Percentiles rank a stretch among this genome's conserved stretches.
These are phyloP conservation scores for Moxostoma hubbsi DNA, from an alignment of 2,797 vertebrate genomes.

Conservation along the genomic window DNA sequence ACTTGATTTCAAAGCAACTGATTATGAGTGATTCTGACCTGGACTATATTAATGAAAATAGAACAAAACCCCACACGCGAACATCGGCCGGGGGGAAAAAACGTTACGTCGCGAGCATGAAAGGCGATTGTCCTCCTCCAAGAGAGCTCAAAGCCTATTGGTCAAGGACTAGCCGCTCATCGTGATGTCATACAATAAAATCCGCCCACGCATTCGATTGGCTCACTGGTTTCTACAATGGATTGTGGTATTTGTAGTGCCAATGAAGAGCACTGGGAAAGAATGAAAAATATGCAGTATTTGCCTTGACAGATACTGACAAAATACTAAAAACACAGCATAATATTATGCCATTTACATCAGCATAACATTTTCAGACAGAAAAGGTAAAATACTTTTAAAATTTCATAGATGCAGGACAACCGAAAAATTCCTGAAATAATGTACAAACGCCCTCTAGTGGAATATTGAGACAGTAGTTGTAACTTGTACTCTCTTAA, in stretches of 20 bases:
- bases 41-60: conserved; percentile 63
- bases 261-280: no score
- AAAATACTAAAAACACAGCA: no score
- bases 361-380: not conserved
- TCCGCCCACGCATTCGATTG: conserved; percentile 3
- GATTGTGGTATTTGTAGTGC: conserved; percentile 24
- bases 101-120: conserved; percentile 42
- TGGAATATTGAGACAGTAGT: not conserved
- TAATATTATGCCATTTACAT: no score
- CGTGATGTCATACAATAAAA: conserved; percentile 43
- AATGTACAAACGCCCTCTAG: not conserved
- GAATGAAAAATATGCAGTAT: no score
- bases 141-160: conserved; percentile 60
- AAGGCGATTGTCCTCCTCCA: conserved; percentile 56
- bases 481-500: no score
- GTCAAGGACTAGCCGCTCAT: conserved; percentile 39
- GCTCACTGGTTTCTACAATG: not conserved
- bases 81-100: conserved; percentile 35
- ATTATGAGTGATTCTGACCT: not conserved
- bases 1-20: not conserved
- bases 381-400: not conserved
- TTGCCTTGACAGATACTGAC: no score
- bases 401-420: not conserved
- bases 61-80: conserved; percentile 53
- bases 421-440: not conserved